Conservation (phyloP, 2,113 vertebrate genomes). For the Lonchura striata region DNA sequence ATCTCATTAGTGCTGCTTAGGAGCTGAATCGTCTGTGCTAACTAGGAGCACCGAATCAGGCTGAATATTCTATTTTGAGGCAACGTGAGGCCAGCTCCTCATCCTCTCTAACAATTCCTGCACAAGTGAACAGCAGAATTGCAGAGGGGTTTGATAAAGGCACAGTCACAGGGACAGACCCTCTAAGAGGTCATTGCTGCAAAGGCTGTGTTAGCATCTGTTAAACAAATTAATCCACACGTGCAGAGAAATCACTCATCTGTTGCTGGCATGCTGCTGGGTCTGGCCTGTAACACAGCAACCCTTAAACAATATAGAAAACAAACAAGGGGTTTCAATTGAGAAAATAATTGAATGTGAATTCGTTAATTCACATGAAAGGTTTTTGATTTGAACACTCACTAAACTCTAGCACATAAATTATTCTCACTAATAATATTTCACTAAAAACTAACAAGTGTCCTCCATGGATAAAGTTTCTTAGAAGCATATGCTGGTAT, state of each 20-base stretch:
- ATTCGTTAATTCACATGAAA: neutral
- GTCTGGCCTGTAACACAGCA: neutral
- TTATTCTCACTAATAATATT: neutral
- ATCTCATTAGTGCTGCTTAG: conserved; percentile 63
- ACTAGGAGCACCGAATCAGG: conserved; percentile 29
- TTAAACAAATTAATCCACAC: neutral
- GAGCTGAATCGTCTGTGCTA: conserved; percentile 12
- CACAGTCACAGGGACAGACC: neutral
- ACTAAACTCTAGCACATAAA: neutral
- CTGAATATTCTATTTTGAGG: conserved; percentile 25
- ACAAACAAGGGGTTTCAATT: neutral
- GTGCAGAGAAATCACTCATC: neutral
- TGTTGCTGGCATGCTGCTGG: neutral
- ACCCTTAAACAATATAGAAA: neutral
- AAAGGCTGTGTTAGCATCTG: neutral
- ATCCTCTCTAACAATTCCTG: neutral
- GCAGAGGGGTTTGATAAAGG: neutral
- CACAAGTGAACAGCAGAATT: neutral
- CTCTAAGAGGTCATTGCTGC: neutral
- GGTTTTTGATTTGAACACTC: neutral
- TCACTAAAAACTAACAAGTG: neutral
- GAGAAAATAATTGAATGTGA: neutral
- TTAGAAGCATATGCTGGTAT: neutral
- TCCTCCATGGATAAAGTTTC: neutral
- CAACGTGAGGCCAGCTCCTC: neutral